Evolutionary conservation across 1,140 invertebrate species (phyloP).

Genomic region (Macrostomum lignano): DNA sequence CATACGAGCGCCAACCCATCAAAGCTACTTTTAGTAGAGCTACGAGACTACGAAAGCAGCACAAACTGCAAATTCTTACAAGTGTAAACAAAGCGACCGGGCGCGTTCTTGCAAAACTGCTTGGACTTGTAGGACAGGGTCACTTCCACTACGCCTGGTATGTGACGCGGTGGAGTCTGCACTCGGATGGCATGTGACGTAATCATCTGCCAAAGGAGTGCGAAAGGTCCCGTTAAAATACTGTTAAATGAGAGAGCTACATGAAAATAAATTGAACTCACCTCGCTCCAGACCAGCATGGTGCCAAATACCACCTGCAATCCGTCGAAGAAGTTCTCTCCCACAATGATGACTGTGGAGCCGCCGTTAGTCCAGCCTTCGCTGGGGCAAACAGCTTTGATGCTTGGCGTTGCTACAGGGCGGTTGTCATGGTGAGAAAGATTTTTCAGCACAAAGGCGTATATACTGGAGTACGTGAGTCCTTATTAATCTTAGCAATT

Average conservation of each 20-base stretch:
- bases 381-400: conserved; percentile 89
- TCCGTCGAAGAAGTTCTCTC: conserved; percentile 97
- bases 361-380: conserved; percentile 86
- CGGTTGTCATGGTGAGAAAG: conserved; percentile 8
- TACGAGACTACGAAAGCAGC: too few species aligned
- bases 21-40: too few species aligned
- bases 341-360: conserved; percentile 86
- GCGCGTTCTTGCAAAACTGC: conserved; percentile 88
- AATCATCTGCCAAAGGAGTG: conserved; percentile 44
- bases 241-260: background rate
- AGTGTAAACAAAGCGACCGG: conserved; percentile 81
- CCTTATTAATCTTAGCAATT: too few species aligned
- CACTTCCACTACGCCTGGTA: conserved; percentile 90
- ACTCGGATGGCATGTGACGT: conserved; percentile 92
- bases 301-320: conserved; percentile 92
- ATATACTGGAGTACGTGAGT: too few species aligned
- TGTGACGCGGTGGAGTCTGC: conserved; percentile 79
- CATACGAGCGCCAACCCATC: too few species aligned
- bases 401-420: conserved; percentile 61
- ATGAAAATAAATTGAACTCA: conserved; percentile 24
- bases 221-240: conserved; percentile 3
- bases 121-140: conserved; percentile 94
- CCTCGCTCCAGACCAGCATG: conserved; percentile 97
- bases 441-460: too few species aligned
- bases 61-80: too few species aligned